Evolutionary conservation across 1,140 invertebrate species (phyloP), one percentile per base, ranked within the genome.

Genomic region (Megalopta genalis): DNA sequence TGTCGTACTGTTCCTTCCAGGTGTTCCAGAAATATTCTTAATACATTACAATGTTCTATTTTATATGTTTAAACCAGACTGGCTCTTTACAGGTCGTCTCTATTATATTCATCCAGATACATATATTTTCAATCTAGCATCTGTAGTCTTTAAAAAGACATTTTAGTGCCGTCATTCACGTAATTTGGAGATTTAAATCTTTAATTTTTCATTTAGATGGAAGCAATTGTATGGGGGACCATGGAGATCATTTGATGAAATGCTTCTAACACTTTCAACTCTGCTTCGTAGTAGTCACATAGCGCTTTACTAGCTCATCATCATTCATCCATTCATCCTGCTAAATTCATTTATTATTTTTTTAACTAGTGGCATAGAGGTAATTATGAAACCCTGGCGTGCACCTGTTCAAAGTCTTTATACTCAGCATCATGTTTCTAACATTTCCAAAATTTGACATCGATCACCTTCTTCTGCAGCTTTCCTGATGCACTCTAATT

Each of bases 141-240:
- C 39, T 18, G 7, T 67, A 39, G 10, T 76, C 0, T 73, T 10
- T 42, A 75, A 72, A 57, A 42, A 71, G 54, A 74, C 23, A 46
- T 10, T 3, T 49, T 49, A 32, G 37, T 62, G 8, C 2, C 12
- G 67, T 57, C 77, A 27, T 74, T 49, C 72, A 57, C 71, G 21
- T 32, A 42, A 71, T 62, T 25, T 77, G 32, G 64, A 77, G 80
- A 81, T 78, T 86, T 21, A 82, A 60, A 69, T 60, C 79, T 14
- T 87, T 63, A 70, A 83, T 90, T 90, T 92, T 90, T 88, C 90
- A 83, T 90, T 81, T 86, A 93, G 92, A 93, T 93, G 92, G 92
- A 84, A 93, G 92, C 92, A 91, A 93, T 87, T 93, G 91, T 91
- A 93, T 93, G 92, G 89, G 91, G 87, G 90, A 92, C 87, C 90